Conservation (phyloP, 2,888 invertebrate genomes). For the Eremobia ochroleuca region DNA sequence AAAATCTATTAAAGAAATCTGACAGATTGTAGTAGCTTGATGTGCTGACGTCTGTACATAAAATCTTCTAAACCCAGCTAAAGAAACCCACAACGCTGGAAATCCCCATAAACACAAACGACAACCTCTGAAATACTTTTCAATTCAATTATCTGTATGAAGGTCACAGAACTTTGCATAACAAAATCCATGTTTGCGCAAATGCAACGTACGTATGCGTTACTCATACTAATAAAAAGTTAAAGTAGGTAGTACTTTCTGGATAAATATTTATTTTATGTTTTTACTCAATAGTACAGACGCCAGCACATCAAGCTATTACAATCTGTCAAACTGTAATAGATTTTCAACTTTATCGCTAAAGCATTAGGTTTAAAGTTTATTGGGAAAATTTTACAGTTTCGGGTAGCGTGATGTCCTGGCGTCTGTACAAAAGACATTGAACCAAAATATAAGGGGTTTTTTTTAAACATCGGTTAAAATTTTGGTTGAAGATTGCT, state of each 20-base stretch:
- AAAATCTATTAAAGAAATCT: no score
- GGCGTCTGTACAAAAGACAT: no score
- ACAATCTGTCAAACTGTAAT: no score
- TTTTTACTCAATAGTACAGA: no score
- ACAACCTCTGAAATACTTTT: slow-evolving; percentile 12
- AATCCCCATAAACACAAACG: slow-evolving; percentile 30
- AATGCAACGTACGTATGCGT: slow-evolving; percentile 1
- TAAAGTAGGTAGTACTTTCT: neutral
- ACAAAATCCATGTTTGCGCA: slow-evolving; percentile 41
- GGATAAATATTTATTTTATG: neutral
- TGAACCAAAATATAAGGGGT: no score
- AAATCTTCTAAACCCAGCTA: neutral
- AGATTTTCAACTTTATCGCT: no score
- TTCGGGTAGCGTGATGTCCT: no score
- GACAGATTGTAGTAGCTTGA: no score
- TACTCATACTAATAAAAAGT: neutral
- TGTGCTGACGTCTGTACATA: no score
- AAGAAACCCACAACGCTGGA: slow-evolving; percentile 3
- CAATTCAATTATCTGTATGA: slow-evolving; percentile 53
- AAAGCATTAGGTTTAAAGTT: no score
- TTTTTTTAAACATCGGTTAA: neutral
- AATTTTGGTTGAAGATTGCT: neutral
- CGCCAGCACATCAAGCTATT: no score
- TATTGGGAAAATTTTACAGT: no score
- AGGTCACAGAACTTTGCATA: slow-evolving; percentile 47